Base-by-base conservation (phyloP, 2,113 vertebrate genomes). In the Nycticorax nycticorax region DNA sequence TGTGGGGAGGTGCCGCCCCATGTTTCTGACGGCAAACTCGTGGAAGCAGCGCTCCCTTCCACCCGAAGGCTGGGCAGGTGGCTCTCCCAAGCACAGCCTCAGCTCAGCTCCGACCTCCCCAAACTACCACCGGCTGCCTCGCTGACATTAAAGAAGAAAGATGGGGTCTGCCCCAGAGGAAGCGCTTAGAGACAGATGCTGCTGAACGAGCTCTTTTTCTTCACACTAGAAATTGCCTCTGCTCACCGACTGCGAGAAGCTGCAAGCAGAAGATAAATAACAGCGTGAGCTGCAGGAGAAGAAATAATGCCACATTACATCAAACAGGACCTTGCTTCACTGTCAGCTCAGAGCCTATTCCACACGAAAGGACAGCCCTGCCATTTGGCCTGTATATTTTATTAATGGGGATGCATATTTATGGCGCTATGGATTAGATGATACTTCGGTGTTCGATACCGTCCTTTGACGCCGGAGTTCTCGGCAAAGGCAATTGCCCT, bases 211-310 rank as follows among this genome's bases (percentile, higher is more conserved):
- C 50, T 89, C 74, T 84, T 91, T 90, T 84, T 32, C 56, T 80
- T 68, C 88, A n/a, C 60, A 5, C 20, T n/a, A 90, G 67, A 41
- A 71, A 88, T 52, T 39, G 64, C 56, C 83, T 84, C 69, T 78
- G 88, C 53, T 93, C 88, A 39, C 78, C 10, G 80, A 22, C 91
- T 57, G 91, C 0, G 3, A 86, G 88, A 57, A 87, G 82, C 96
- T 93, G 93, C 71, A 33, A 84, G 76, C 7, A 17, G 52, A 74
- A 96, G 93, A 96, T 87, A 93, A 96, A 89, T 84, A 78, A 56
- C 76, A 88, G 82, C 85, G 18, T 2, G 45, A 88, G 88, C 82
- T 77, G 85, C 90, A 81, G 45, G 26, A 92, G 85, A 37, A 85
- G 85, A 85, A 91, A 59, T 75, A 86, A 86, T 32, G 43, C 69